Evolutionary conservation across 2,888 invertebrate species (phyloP).

Genomic region (Biston stratarius): DNA sequence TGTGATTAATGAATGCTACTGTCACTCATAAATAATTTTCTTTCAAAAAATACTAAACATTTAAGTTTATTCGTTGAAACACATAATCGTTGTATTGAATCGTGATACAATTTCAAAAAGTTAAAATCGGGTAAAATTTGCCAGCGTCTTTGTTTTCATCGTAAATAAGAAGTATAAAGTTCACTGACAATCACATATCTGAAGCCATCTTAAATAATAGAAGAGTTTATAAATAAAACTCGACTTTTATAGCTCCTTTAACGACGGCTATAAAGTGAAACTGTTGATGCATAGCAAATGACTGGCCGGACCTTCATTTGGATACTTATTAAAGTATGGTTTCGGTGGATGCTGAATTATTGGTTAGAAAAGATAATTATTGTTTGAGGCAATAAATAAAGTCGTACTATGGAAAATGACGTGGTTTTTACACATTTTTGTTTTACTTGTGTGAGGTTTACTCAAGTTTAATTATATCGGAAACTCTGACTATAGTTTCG

Average conservation of each 20-base stretch:
- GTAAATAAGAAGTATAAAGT: conserved; percentile 5
- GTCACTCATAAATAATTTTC: no score
- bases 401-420: no score
- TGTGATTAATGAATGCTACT: no score
- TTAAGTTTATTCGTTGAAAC: no score
- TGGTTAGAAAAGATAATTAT: neutral
- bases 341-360: conserved; percentile 1
- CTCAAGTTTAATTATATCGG: no score
- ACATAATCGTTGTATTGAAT: no score
- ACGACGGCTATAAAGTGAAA: conserved; percentile 44
- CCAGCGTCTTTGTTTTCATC: conserved; percentile 12
- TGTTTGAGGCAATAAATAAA: neutral
- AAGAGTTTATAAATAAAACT: conserved; percentile 36
- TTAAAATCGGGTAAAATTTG: neutral
- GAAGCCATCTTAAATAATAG: conserved; percentile 35
- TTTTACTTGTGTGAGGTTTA: no score
- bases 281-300: conserved; percentile 46
- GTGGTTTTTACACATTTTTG: no score
- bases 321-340: conserved; percentile 13
- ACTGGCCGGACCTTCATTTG: conserved; percentile 33
- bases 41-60: no score
- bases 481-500: no score
- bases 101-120: neutral
- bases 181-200: conserved; percentile 25
- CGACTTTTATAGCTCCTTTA: conserved; percentile 42